Base-by-base conservation (phyloP, 1,140 invertebrate species). In the Brachionus calyciflorus region DNA sequence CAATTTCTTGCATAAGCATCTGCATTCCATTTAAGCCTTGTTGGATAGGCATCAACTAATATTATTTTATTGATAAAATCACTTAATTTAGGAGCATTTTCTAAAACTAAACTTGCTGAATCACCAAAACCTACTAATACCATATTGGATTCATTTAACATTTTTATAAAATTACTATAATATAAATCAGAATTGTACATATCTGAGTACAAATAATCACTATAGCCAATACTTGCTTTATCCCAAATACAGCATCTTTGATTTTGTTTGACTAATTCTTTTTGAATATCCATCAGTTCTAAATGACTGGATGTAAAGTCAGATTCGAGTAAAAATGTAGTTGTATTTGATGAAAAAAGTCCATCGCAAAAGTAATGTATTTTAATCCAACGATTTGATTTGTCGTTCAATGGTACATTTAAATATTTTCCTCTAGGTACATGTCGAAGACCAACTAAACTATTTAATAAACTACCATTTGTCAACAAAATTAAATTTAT, bases 191-290 rank as follows among this genome's bases (percentile, higher is more conserved):
- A 33, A 19, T 46, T 51, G 41, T 10, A 14, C 65, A 70, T 70
- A 44, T 70, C 65, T 6, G 65, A 48, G 48, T 48, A 70, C 26
- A 70, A 51, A 70, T 24, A 70, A 17, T 70, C 65, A 5, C 26
- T 33, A 33, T 48, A 46, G 37, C 65, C 65, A 6, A 70, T 4
- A 0, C 65, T 40, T 9, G 65, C 65, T n/a, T 70, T 70, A 26
- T 70, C 65, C 65, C 65, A 70, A n/a, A 70, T 46, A 17, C 65
- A 70, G 19, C 6, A 40, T 0, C 65, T 21, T 26, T 40, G 40
- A 21, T 51, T 17, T 24, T 46, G 3, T 19, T 70, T 70, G 14
- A 49, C 65, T 7, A 70, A 33, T n/a, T 48, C 37, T 14, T 33
- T 49, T 44, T 70, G 65, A 9, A 70, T 33, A 7, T 17, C 41